Evolutionary conservation across 1,140 invertebrate species (phyloP).

Genomic region (Diachasma alloeum): DNA sequence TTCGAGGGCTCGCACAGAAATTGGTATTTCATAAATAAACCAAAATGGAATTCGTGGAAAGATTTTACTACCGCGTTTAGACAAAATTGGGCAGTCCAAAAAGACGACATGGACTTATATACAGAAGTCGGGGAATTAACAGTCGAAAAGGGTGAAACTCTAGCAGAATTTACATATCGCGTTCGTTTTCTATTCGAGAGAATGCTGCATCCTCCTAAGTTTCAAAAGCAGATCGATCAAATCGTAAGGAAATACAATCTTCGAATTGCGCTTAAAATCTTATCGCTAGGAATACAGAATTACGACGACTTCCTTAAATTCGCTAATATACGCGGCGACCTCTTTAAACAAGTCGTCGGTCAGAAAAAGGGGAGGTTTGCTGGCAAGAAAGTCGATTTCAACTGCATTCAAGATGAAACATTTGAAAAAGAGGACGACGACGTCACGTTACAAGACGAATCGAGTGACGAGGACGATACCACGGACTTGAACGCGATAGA

Average conservation of each 20-base stretch:
- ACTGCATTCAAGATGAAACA: background rate
- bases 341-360: conserved; percentile 9
- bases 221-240: conserved; percentile 24
- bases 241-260: conserved; percentile 25
- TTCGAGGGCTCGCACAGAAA: too few relatives aligned
- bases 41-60: too few relatives aligned
- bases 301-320: conserved; percentile 19
- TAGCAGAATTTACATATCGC: conserved; percentile 24
- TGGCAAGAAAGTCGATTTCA: background rate
- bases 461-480: background rate
- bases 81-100: too few relatives aligned
- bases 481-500: background rate
- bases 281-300: background rate
- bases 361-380: background rate
- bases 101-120: conserved; percentile 17
- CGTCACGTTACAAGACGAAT: background rate
- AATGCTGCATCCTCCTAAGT: conserved; percentile 18
- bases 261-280: conserved; percentile 11
- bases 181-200: conserved; percentile 25
- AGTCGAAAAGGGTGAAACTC: conserved; percentile 23
- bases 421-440: background rate
- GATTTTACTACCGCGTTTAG: too few relatives aligned
- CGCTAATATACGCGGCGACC: conserved; percentile 6
- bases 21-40: too few relatives aligned
- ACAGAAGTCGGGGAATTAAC: too few relatives aligned